Evolutionary conservation across 23 tunicate species (phyloP).

Genomic region (Ciona savignyi): DNA sequence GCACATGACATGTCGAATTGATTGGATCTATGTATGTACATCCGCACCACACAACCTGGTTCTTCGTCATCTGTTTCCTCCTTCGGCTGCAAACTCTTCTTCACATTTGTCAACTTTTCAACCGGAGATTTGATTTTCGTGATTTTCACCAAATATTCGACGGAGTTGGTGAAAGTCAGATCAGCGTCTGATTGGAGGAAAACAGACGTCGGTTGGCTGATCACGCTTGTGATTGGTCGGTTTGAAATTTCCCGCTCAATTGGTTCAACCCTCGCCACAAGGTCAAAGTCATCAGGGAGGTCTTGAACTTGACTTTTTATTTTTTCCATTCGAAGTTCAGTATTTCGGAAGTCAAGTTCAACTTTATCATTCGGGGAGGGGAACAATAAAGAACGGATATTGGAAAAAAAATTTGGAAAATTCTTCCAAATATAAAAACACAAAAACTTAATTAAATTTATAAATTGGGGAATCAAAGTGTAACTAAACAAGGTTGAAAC

Average conservation of each 20-base stretch:
- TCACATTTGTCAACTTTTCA: conserved; percentile 17
- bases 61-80: background rate
- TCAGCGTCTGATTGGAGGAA: conserved; percentile 24
- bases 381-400: background rate
- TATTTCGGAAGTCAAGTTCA: background rate
- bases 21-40: conserved; percentile 69
- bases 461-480: background rate
- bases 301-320: background rate
- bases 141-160: conserved; percentile 21
- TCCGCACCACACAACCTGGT: conserved; percentile 39
- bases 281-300: conserved; percentile 41
- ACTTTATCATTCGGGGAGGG: background rate
- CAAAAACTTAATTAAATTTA: conserved; percentile 18
- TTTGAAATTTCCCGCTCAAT: conserved; percentile 5
- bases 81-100: background rate
- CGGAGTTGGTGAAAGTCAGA: conserved; percentile 1
- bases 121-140: conserved; percentile 36
- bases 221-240: background rate
- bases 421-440: conserved; percentile 19
- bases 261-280: conserved; percentile 65
- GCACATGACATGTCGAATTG: conserved; percentile 61
- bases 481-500: background rate
- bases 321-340: background rate
- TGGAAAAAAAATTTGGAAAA: conserved; percentile 20
- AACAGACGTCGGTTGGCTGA: conserved; percentile 37